Percentiles rank a stretch among this genome's conserved stretches.
These are phyloP conservation scores for Drosophila prostipennis DNA, from an alignment of 2,888 invertebrate species.

Conservation along the genomic window DNA sequence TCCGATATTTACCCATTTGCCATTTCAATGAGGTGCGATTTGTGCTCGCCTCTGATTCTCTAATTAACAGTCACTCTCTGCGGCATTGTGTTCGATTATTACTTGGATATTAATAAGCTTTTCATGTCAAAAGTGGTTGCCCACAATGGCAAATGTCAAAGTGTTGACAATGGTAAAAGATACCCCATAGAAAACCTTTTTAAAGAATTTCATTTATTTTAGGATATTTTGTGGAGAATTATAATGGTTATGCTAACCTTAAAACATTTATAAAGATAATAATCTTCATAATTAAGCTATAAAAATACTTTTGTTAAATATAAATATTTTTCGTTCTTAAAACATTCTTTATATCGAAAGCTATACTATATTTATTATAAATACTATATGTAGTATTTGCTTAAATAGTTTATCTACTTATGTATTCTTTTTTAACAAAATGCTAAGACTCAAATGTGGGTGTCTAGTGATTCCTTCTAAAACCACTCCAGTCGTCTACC, in stretches of 20 bases:
- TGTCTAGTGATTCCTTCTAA: slow-evolving; percentile 18
- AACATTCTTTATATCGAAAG: too few species aligned
- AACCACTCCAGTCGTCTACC: slow-evolving; percentile 13
- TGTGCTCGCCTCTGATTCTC: slow-evolving; percentile 64
- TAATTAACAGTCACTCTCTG: slow-evolving; percentile 56
- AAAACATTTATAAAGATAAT: too few species aligned
- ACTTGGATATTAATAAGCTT: slow-evolving; percentile 39
- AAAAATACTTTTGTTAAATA: too few species aligned
- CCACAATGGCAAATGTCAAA: slow-evolving; percentile 44
- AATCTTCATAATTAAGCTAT: too few species aligned
- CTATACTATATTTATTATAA: too few species aligned
- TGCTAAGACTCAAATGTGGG: not conserved
- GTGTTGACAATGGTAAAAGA: slow-evolving; percentile 24
- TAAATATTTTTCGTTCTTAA: too few species aligned
- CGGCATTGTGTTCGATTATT: slow-evolving; percentile 57
- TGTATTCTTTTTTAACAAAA: not conserved
- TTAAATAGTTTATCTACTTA: not conserved
- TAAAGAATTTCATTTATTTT: too few species aligned
- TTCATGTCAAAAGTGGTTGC: slow-evolving; percentile 38
- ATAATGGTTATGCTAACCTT: too few species aligned
- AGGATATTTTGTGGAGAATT: too few species aligned
- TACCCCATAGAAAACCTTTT: slow-evolving; percentile 12
- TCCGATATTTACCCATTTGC: slow-evolving; percentile 48
- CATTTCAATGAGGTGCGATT: slow-evolving; percentile 66
- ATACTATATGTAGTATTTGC: too few species aligned